Base-by-base conservation (phyloP, 1,140 invertebrate genomes). In the Drosophila ambigua region DNA sequence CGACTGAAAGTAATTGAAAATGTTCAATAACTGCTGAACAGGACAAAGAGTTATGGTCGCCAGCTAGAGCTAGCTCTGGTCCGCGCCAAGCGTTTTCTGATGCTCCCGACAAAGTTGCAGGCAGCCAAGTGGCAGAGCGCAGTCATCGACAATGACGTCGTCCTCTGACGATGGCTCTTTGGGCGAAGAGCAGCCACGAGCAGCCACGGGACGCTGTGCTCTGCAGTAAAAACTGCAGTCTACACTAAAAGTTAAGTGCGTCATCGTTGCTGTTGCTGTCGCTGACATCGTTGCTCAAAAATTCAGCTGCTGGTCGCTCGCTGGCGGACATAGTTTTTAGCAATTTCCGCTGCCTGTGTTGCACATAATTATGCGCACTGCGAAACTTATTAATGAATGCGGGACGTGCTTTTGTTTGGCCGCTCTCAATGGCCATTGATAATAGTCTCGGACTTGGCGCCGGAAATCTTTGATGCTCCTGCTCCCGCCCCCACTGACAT, bases 1-100 rank as follows among this genome's bases (percentile, higher is more conserved):
- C 84, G 88, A 77, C 83, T 89, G 83, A 88, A 88, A 88, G 83
- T 88, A 88, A 88, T 88, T 88, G 83, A 88, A 88, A 88, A 88
- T 88, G 83, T 88, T 88, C 84, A 89, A 88, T 89, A 88, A 88
- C 83, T 88, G 79, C 84, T 83, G 84, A 88, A 77, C 72, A 74
- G 84, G 84, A 88, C 83, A 88, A 88, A 79, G 84, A 88, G 83
- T 88, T 88, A 89, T 83, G 76, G 76, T 77, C 72, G 66, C 66
- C 26, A 44, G 46, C 62, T 61, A 44, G 50, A 3, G 50, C 41
- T 31, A 16, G 23, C 41, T 45, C 24, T 24, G 67, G 26, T 31
- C 52, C 52, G 60, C 49, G 59, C 20, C 41, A 35, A 54, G 41
- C 39, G 65, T 39, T 59, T 77, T 59, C 77, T 67, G 66, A 82